Evolutionary conservation across 1,140 invertebrate genomes (phyloP).

Genomic region (Rhagoletis pomonella): DNA sequence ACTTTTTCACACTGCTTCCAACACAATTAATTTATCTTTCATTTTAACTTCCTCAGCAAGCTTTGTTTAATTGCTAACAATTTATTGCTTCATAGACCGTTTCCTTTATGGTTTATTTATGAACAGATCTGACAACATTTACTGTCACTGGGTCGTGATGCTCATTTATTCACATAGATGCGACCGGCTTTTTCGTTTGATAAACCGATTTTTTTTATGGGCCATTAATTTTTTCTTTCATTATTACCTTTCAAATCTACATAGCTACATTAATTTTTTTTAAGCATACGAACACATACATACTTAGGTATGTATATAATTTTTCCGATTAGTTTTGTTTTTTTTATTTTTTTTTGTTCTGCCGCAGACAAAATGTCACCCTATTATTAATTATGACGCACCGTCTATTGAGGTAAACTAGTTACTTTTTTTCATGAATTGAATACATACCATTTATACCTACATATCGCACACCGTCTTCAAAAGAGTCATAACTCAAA

Average conservation of each 20-base stretch:
- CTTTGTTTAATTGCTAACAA: slow-evolving; percentile 13
- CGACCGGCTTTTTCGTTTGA: background rate
- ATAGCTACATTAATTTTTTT: background rate
- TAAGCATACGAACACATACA: background rate
- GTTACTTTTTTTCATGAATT: background rate
- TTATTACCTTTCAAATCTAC: background rate
- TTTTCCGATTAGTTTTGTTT: background rate
- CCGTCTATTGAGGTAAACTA: background rate
- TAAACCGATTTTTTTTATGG: background rate
- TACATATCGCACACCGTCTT: too few relatives aligned
- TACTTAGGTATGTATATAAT: background rate
- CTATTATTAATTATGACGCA: background rate
- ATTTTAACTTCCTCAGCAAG: background rate
- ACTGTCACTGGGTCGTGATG: background rate
- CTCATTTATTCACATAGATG: background rate
- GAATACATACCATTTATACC: too few relatives aligned
- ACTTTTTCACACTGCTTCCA: too few relatives aligned
- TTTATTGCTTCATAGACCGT: background rate
- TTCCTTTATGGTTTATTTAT: slow-evolving; percentile 29
- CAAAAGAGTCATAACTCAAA: too few relatives aligned
- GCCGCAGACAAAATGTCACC: slow-evolving; percentile 13
- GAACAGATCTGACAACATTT: background rate
- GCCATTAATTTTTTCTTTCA: background rate
- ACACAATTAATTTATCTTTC: background rate
- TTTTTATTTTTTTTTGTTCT: background rate